Conservation (phyloP, 1,140 invertebrate species). For the Penaeus japonicus region DNA sequence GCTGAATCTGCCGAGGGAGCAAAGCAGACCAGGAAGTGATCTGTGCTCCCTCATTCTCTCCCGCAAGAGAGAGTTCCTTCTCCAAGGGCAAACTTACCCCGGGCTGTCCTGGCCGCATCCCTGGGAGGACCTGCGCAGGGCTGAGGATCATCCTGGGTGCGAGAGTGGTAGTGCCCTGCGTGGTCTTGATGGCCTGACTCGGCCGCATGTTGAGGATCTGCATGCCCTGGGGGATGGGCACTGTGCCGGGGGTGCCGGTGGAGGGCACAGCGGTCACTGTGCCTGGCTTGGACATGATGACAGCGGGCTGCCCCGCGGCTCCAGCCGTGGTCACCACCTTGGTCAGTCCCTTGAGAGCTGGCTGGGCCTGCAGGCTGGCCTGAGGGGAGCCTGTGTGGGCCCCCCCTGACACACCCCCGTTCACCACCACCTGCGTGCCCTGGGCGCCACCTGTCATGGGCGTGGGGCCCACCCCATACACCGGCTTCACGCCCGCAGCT, state of each 20-base stretch:
- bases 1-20: too few species aligned
- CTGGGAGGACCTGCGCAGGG: slow-evolving; percentile 39
- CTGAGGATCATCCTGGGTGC: slow-evolving; percentile 49
- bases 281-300: slow-evolving; percentile 54
- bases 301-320: slow-evolving; percentile 30
- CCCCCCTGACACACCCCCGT: slow-evolving; percentile 45
- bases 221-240: slow-evolving; percentile 39
- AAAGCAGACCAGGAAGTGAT: too few species aligned
- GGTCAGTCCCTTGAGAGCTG: slow-evolving; percentile 37
- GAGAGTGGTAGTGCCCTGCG: slow-evolving; percentile 38
- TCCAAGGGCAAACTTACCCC: slow-evolving; percentile 19
- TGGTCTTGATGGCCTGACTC: slow-evolving; percentile 44
- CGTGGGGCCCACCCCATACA: slow-evolving; percentile 52
- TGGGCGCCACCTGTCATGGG: slow-evolving; percentile 53
- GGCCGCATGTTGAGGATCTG: slow-evolving; percentile 53
- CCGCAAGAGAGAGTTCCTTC: too few species aligned
- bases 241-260: slow-evolving; percentile 27
- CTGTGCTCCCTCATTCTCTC: too few species aligned
- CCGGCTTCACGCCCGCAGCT: slow-evolving; percentile 26
- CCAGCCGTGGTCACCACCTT: slow-evolving; percentile 43
- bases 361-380: slow-evolving; percentile 35
- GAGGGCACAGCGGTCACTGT: slow-evolving; percentile 50
- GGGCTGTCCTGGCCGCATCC: slow-evolving; percentile 40
- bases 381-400: slow-evolving; percentile 3
- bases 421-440: slow-evolving; percentile 40